A percentile compares a stretch with the other conserved stretches of the same genome.
Evolutionary conservation across 2,888 invertebrate species (phyloP).

Genomic region (Margaritifera margaritifera): DNA sequence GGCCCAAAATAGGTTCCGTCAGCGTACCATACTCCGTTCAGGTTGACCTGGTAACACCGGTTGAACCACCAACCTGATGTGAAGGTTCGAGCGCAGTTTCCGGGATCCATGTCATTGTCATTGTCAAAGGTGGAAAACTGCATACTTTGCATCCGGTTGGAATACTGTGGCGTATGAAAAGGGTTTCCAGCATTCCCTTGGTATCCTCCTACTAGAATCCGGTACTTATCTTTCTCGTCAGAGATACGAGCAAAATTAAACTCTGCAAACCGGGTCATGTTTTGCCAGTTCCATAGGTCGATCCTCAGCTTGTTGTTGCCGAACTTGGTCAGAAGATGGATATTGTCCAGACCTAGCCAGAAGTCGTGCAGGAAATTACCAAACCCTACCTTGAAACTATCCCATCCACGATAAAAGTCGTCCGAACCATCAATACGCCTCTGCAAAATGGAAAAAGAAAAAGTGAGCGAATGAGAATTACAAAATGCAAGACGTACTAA

Average conservation of each 20-base stretch:
- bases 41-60: conserved; percentile 33
- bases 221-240: conserved; percentile 29
- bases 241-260: conserved; percentile 26
- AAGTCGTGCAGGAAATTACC: conserved; percentile 31
- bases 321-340: conserved; percentile 35
- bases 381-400: conserved; percentile 33
- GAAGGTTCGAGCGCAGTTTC: conserved; percentile 34
- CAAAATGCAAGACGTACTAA: background rate
- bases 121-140: conserved; percentile 35
- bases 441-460: conserved; percentile 7
- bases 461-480: background rate
- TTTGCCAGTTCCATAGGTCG: conserved; percentile 28
- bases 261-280: conserved; percentile 23
- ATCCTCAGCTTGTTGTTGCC: conserved; percentile 38
- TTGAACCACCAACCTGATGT: conserved; percentile 43
- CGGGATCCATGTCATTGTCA: conserved; percentile 37
- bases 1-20: conserved; percentile 22
- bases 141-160: conserved; percentile 35
- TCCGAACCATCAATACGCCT: conserved; percentile 29
- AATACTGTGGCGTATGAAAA: conserved; percentile 29
- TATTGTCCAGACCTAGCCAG: conserved; percentile 42
- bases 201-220: conserved; percentile 33
- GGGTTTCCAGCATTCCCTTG: conserved; percentile 34
- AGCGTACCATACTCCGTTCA: conserved; percentile 38
- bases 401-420: conserved; percentile 30